Conservation (phyloP, 1,140 invertebrate species). For the Drepana arcuata region DNA sequence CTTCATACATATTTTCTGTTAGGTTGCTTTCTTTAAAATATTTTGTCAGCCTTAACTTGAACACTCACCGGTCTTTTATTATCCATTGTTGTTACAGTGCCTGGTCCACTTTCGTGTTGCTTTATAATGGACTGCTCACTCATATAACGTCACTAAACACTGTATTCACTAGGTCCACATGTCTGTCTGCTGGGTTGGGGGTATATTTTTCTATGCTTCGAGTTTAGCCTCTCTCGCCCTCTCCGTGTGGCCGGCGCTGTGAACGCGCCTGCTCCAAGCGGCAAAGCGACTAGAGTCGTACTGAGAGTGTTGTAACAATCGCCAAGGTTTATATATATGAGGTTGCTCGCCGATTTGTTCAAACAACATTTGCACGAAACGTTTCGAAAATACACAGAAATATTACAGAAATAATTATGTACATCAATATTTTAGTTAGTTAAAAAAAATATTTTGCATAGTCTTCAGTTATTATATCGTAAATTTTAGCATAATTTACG, state of each 20-base stretch:
- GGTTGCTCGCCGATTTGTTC: slow-evolving; percentile 34
- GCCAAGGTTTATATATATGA: slow-evolving; percentile 67
- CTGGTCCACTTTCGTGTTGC: slow-evolving; percentile 31
- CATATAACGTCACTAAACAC: slow-evolving; percentile 61
- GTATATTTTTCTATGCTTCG: too few species aligned
- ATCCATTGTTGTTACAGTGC: slow-evolving; percentile 54
- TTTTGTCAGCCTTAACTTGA: too few species aligned
- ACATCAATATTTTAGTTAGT: too few species aligned
- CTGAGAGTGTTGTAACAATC: slow-evolving; percentile 67
- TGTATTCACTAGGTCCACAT: slow-evolving; percentile 62
- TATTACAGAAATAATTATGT: too few species aligned
- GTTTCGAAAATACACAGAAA: too few species aligned
- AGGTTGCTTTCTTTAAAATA: too few species aligned
- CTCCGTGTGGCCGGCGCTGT: slow-evolving; percentile 62
- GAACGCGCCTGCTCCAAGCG: slow-evolving; percentile 60
- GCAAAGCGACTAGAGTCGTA: slow-evolving; percentile 73
- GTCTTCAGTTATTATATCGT: too few species aligned
- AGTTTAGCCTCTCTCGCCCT: slow-evolving; percentile 67
- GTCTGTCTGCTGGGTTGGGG: slow-evolving; percentile 41
- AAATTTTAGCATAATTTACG: too few species aligned
- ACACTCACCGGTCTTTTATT: slow-evolving; percentile 54
- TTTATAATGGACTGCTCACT: slow-evolving; percentile 34
- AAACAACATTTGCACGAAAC: slow-evolving; percentile 15
- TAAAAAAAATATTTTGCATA: too few species aligned
- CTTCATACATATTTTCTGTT: too few species aligned